Conservation (phyloP, 2,888 invertebrate genomes). For the Malachius bipustulatus region DNA sequence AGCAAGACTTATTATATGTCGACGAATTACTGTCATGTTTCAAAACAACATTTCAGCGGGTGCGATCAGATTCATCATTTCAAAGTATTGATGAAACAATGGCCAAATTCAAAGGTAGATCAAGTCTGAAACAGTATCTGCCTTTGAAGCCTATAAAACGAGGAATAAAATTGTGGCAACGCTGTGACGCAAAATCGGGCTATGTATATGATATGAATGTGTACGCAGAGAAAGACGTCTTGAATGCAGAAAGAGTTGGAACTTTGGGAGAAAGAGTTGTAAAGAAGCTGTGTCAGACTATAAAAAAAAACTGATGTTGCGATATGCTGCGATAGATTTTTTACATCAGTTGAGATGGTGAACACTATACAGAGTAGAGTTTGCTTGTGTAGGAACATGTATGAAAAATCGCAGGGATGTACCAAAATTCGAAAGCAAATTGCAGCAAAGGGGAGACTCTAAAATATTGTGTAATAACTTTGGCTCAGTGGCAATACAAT, state of each 20-base stretch:
- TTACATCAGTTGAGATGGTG: neutral
- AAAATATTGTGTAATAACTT: neutral
- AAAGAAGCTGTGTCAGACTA: neutral
- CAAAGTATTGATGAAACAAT: conserved; percentile 12
- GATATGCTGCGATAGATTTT: neutral
- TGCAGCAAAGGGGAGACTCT: neutral
- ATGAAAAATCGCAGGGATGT: neutral
- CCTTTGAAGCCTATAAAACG: conserved; percentile 10
- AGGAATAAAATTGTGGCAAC: conserved; percentile 4
- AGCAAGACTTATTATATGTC: conserved; percentile 5
- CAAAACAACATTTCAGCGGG: conserved; percentile 13
- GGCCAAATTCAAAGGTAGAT: conserved; percentile 9
- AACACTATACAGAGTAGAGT: neutral
- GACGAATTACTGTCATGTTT: conserved; percentile 12
- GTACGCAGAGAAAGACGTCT: neutral
- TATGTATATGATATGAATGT: conserved; percentile 1
- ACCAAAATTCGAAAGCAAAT: neutral
- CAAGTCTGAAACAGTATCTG: conserved; percentile 8
- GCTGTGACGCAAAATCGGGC: neutral
- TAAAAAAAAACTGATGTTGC: neutral
- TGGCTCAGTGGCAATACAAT: neutral
- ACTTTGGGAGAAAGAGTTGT: neutral
- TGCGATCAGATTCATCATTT: conserved; percentile 11
- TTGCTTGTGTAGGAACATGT: conserved; percentile 3
- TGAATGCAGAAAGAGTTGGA: neutral